These are phyloP conservation scores for Drosophila gaucha DNA, from an alignment of 2,888 invertebrate genomes.

Conservation along the genomic window DNA sequence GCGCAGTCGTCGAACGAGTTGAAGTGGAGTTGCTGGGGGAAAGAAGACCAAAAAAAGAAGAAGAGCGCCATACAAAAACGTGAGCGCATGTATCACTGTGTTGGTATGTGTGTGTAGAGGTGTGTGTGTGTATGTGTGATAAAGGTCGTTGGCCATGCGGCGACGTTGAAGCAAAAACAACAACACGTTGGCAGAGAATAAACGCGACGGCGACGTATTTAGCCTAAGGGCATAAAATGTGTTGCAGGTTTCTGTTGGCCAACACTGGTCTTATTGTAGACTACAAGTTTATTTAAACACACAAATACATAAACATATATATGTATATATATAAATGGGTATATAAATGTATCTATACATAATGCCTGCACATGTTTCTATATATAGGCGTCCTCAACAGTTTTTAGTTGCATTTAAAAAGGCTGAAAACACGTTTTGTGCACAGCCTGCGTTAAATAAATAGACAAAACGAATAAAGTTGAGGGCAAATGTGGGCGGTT, in stretches of 20 bases:
- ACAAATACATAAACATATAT: slow-evolving; percentile 8
- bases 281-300: slow-evolving; percentile 34
- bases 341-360: neutral
- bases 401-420: slow-evolving; percentile 50
- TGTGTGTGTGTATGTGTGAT: slow-evolving; percentile 51
- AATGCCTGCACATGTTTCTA: slow-evolving; percentile 9
- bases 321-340: neutral
- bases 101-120: slow-evolving; percentile 3
- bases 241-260: slow-evolving; percentile 71
- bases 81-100: slow-evolving; percentile 34
- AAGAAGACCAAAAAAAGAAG: slow-evolving; percentile 46
- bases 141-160: slow-evolving; percentile 80
- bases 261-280: slow-evolving; percentile 44
- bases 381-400: slow-evolving; percentile 38
- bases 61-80: slow-evolving; percentile 56
- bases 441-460: slow-evolving; percentile 36
- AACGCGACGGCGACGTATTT: slow-evolving; percentile 63
- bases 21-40: slow-evolving; percentile 39
- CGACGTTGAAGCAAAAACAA: slow-evolving; percentile 64
- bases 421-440: slow-evolving; percentile 66
- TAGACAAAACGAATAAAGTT: slow-evolving; percentile 59
- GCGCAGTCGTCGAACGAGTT: slow-evolving; percentile 59
- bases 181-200: slow-evolving; percentile 55
- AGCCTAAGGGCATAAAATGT: slow-evolving; percentile 79
- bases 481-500: slow-evolving; percentile 61